phyloP scores from a whole-genome alignment of 92 coral and sea anemone species.

The Epizoanthus ramosus region DNA sequence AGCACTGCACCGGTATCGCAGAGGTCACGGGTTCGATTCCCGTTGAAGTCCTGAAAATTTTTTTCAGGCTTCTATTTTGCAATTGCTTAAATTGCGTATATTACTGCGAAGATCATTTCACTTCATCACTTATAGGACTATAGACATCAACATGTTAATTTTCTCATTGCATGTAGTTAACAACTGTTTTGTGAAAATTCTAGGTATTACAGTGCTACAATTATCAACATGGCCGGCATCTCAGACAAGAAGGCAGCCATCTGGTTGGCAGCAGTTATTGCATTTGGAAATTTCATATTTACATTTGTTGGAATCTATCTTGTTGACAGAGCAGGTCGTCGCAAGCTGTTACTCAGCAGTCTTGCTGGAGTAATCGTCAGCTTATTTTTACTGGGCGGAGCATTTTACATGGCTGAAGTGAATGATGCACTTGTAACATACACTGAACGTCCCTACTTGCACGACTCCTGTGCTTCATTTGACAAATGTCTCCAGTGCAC shows the following conservation, averaged over 20 bases:
- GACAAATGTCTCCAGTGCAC: conserved; percentile 47
- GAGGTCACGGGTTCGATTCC: too few relatives aligned
- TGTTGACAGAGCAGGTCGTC: conserved; percentile 89
- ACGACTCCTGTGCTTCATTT: background rate
- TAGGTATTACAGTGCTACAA: conserved; percentile 99
- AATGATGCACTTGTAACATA: conserved; percentile 58
- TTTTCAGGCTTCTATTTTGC: too few relatives aligned
- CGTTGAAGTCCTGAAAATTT: too few relatives aligned
- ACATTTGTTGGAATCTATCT: conserved; percentile 80
- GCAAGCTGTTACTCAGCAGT: conserved; percentile 82
- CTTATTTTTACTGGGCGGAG: conserved; percentile 79
- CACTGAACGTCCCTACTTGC: conserved; percentile 14
- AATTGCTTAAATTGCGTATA: too few relatives aligned
- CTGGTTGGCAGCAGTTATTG: conserved; percentile 93
- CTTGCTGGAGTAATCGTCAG: conserved; percentile 83
- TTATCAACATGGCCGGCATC: conserved; percentile 91
- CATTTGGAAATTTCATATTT: conserved; percentile 84
- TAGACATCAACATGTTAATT: too few relatives aligned
- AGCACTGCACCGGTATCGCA: too few relatives aligned
- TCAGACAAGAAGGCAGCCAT: conserved; percentile 80
- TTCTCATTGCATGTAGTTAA: background rate
- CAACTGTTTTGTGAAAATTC: background rate
- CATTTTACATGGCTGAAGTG: conserved; percentile 68
- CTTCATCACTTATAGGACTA: too few relatives aligned
- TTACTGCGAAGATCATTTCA: too few relatives aligned